Conservation (phyloP, 2,888 invertebrate species). For the Drosophila anomalata region DNA sequence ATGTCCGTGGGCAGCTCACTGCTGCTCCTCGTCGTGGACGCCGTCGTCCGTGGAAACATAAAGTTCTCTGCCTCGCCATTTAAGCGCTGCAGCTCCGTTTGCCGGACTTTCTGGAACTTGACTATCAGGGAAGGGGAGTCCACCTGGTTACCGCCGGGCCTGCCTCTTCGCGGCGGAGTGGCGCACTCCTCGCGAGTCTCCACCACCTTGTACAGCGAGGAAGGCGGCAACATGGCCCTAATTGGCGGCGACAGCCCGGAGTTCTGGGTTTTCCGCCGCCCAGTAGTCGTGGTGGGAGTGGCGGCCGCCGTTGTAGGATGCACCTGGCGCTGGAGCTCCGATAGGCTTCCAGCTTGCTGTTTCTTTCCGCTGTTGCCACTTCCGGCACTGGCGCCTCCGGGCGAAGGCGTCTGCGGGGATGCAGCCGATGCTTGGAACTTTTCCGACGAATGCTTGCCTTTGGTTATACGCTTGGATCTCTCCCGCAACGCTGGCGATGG, state of each 20-base stretch:
- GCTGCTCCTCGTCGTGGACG: slow-evolving; percentile 84
- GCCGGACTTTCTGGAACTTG: slow-evolving; percentile 90
- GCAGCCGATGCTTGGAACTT: slow-evolving; percentile 69
- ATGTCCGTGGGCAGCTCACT: slow-evolving; percentile 84
- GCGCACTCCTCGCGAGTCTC: slow-evolving; percentile 67
- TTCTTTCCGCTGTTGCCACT: slow-evolving; percentile 37
- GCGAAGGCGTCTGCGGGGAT: slow-evolving; percentile 29
- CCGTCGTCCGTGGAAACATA: slow-evolving; percentile 88
- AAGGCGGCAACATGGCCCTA: slow-evolving; percentile 82
- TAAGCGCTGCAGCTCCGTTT: slow-evolving; percentile 89
- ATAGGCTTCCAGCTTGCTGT: slow-evolving; percentile 43
- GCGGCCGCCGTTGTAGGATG: slow-evolving; percentile 43
- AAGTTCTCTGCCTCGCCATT: slow-evolving; percentile 95
- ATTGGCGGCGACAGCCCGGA: slow-evolving; percentile 79
- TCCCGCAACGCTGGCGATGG: slow-evolving; percentile 79
- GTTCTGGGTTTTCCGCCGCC: slow-evolving; percentile 62
- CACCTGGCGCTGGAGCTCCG: slow-evolving; percentile 56
- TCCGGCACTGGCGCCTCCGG: neutral
- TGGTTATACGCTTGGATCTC: slow-evolving; percentile 80
- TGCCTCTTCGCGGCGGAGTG: slow-evolving; percentile 56
- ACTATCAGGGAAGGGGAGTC: slow-evolving; percentile 86
- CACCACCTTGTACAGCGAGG: slow-evolving; percentile 82
- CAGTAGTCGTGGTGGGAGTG: slow-evolving; percentile 45
- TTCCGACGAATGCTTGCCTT: slow-evolving; percentile 81
- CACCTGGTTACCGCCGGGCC: slow-evolving; percentile 42